These are phyloP conservation scores for Corythoichthys haematopterus DNA, from an alignment of 2,113 vertebrate genomes.

Conservation along the genomic window DNA sequence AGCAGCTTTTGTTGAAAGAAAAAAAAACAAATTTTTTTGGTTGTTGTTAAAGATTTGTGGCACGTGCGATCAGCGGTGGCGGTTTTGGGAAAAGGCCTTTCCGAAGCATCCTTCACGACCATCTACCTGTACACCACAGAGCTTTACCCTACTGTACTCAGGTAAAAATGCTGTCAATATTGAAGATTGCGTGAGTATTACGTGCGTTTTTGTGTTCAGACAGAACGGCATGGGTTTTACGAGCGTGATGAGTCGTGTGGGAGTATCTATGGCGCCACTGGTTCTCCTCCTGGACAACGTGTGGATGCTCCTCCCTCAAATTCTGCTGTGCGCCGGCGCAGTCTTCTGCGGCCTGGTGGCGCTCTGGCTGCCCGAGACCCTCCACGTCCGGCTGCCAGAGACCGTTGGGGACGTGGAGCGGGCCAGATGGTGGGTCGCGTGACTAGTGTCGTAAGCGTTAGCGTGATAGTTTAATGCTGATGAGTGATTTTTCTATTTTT, in stretches of 20 bases:
- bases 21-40: not conserved
- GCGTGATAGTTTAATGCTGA: not conserved
- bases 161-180: slow-evolving; percentile 56
- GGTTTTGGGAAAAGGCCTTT: slow-evolving; percentile 74
- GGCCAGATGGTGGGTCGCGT: slow-evolving; percentile 42
- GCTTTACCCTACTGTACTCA: slow-evolving; percentile 80
- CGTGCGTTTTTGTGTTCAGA: slow-evolving; percentile 49
- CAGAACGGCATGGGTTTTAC: slow-evolving; percentile 76
- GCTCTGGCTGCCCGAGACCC: slow-evolving; percentile 76
- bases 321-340: slow-evolving; percentile 62
- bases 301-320: slow-evolving; percentile 70
- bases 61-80: slow-evolving; percentile 60
- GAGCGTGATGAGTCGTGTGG: slow-evolving; percentile 69
- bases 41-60: slow-evolving; percentile 53
- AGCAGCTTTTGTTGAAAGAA: too few relatives aligned
- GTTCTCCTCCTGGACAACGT: slow-evolving; percentile 71
- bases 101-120: slow-evolving; percentile 78
- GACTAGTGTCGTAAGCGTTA: not conserved
- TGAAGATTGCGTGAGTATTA: not conserved
- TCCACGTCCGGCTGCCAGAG: slow-evolving; percentile 69
- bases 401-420: slow-evolving; percentile 77
- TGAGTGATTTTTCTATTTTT: not conserved
- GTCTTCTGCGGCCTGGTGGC: slow-evolving; percentile 58
- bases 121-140: slow-evolving; percentile 79
- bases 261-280: slow-evolving; percentile 73